phyloP scores from a whole-genome alignment of 2,797 vertebrate species.

The Phrynocephalus guinanensis region DNA sequence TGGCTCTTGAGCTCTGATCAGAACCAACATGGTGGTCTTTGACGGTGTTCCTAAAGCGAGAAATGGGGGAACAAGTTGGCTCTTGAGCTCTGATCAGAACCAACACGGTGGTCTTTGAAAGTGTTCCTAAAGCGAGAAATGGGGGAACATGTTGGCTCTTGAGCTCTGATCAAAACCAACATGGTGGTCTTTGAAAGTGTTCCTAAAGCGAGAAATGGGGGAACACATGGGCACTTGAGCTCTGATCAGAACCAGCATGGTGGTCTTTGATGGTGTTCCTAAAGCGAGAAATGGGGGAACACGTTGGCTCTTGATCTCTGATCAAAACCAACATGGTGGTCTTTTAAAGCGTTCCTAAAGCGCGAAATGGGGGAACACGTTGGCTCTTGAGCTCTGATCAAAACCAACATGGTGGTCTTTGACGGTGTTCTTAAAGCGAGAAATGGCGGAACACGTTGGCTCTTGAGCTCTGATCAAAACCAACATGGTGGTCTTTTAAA shows the following conservation, averaged over 20 bases:
- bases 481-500: not conserved
- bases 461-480: not conserved
- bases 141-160: not conserved
- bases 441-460: not conserved
- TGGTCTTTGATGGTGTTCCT: not conserved
- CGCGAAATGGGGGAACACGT: not conserved
- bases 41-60: conserved; percentile 5
- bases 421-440: not conserved
- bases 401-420: not conserved
- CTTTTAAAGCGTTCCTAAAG: not conserved
- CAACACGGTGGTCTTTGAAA: no score
- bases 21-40: not conserved
- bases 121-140: no score
- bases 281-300: not conserved
- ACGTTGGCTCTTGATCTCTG: not conserved
- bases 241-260: not conserved
- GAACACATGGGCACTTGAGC: no score
- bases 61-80: not conserved
- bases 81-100: no score
- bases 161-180: not conserved
- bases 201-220: not conserved
- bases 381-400: not conserved
- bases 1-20: not conserved
- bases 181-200: not conserved
- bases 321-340: not conserved